Evolutionary conservation across 2,797 vertebrate species (phyloP).

Genomic region (Craterocephalus amniculus): DNA sequence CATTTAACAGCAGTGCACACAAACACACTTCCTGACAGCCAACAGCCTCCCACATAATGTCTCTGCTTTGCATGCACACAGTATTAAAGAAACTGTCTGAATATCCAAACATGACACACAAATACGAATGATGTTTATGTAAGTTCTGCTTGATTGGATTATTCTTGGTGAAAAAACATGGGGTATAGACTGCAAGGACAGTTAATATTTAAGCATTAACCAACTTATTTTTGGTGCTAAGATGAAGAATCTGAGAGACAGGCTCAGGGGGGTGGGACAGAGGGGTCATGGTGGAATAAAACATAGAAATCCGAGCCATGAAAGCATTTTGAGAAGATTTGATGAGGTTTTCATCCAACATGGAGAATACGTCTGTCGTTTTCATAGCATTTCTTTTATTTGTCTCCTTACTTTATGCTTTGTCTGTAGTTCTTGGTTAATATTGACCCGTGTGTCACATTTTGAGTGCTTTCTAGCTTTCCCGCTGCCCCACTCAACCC

Average conservation of each 20-base stretch:
- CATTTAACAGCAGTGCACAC: conserved; percentile 57
- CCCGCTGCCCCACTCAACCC: conserved; percentile 46
- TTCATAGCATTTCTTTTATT: conserved; percentile 17
- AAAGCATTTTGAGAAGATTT: conserved; percentile 10
- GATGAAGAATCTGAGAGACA: conserved; percentile 36
- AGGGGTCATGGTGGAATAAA: conserved; percentile 47
- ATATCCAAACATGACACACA: conserved; percentile 32
- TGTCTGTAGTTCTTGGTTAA: conserved; percentile 42
- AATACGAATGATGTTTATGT: conserved; percentile 37
- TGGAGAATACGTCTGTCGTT: conserved; percentile 45
- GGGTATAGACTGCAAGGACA: neutral
- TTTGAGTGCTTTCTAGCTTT: conserved; percentile 65
- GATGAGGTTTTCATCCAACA: conserved; percentile 3
- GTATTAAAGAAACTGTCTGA: conserved; percentile 44
- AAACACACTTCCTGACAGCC: conserved; percentile 60
- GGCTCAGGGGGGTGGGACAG: conserved; percentile 56
- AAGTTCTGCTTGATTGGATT: conserved; percentile 41
- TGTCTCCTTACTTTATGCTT: conserved; percentile 20
- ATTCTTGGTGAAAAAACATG: conserved; percentile 20
- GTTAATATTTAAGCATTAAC: neutral
- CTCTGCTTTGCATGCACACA: conserved; percentile 43
- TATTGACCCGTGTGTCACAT: conserved; percentile 37
- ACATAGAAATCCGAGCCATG: conserved; percentile 2
- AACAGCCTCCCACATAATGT: conserved; percentile 60
- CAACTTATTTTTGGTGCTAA: conserved; percentile 32